Base-by-base conservation (phyloP, 1,140 invertebrate genomes). In the Glossosoma conforme region DNA sequence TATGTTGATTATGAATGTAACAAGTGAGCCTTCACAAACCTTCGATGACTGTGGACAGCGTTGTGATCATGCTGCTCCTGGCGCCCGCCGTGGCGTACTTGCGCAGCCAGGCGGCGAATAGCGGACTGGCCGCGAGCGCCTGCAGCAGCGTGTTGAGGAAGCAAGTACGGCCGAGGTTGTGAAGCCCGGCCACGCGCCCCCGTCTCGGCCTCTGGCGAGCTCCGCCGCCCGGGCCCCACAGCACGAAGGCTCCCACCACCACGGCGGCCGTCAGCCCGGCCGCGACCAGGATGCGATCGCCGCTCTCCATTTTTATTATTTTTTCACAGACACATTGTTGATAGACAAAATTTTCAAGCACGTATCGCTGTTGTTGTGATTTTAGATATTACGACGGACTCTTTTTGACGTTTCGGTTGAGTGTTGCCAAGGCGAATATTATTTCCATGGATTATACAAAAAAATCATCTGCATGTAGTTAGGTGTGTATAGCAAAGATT, bases 111-210 rank as follows among this genome's bases (percentile, higher is more conserved):
- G 78, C 75, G 21, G 87, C 78, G 62, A 94, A 89, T 37, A 79
- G 80, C 48, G 88, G 84, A 65, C 85, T 92, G 10, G 89, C 83
- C 20, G 89, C 87, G 19, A 93, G 64, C 6, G 88, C 85, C 72
- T 93, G 91, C 10, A 93, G 67, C 17, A 93, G 67, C 1, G 89
- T 88, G 72, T 93, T 93, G 6, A 93, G 68, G 66, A 92, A 93
- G 64, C 91, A 93, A 9, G 90, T 91, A 50, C 86, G 82, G 25
- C 89, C 90, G 49, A 91, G 78, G 75, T 93, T 93, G 50, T 84
- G 82, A 4, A 93, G 76, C 11, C 89, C 90, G 46, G 85, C 77
- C 40, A 91, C 78, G 62, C 85, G 80, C 19, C 86, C 87, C 65
- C 79, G 68, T 46, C 78, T 66, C 65, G 80, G 71, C 40, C 79